These are phyloP conservation scores for Drosophila ercepeae DNA, from an alignment of 1,140 invertebrate genomes.

Conservation along the genomic window DNA sequence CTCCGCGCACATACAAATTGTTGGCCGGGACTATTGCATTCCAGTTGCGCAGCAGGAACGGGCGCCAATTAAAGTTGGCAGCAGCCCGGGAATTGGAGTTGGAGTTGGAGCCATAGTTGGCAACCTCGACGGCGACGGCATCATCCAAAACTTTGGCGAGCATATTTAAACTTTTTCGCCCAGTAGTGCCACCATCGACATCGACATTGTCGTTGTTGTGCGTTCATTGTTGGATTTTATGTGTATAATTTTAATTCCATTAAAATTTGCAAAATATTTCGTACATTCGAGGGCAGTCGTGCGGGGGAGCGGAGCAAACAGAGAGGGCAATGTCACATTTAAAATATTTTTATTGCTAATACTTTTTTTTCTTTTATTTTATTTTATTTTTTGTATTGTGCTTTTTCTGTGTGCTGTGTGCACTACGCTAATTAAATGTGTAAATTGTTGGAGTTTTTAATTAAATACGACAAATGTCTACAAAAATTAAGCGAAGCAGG, in stretches of 20 bases:
- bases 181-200: constrained; percentile 19
- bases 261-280: constrained; percentile 69
- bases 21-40: constrained; percentile 78
- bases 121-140: constrained; percentile 17
- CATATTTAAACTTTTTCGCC: constrained; percentile 75
- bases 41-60: constrained; percentile 79
- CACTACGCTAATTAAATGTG: constrained; percentile 76
- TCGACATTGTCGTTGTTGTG: constrained; percentile 25
- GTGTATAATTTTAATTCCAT: constrained; percentile 78
- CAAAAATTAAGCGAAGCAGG: constrained; percentile 69
- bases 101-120: constrained; percentile 13
- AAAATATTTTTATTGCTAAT: constrained; percentile 81
- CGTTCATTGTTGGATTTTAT: constrained; percentile 43
- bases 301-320: neutral
- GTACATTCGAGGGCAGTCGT: constrained; percentile 1
- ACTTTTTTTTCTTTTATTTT: constrained; percentile 49
- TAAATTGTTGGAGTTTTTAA: constrained; percentile 79
- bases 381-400: constrained; percentile 25
- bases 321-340: constrained; percentile 56
- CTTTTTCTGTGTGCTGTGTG: constrained; percentile 20
- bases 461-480: constrained; percentile 76
- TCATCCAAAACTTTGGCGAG: constrained; percentile 67
- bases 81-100: constrained; percentile 42
- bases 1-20: constrained; percentile 75
- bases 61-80: constrained; percentile 80